Evolutionary conservation across 2,113 vertebrate species (phyloP), one percentile per base, ranked within the genome.

Genomic region (Reinhardtius hippoglossoides): DNA sequence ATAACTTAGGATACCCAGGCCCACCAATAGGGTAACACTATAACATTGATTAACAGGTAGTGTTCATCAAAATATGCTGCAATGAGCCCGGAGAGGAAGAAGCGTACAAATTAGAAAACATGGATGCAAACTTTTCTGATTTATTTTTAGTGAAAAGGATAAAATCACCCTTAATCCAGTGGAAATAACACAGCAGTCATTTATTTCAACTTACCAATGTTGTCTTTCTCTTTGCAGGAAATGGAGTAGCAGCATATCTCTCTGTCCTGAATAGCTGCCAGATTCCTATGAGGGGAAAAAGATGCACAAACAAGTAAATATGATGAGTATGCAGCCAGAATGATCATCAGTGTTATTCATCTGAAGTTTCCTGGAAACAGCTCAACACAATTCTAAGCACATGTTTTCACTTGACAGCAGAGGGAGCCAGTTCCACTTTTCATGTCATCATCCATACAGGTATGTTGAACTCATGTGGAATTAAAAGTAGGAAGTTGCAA

Each of bases 191-290:
- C 44, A 46, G 15, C 44, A 16, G 10, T 46, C 20, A 35, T 27
- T 60, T 6, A 42, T 2, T 26, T 16, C 16, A 80, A 71, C 94
- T 95, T 92, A 94, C 94, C 94, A 40, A 95, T 95, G 87, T 96
- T 96, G 94, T 97, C 95, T 91, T 96, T 96, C 91, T 95, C 93
- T 94, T 95, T 95, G 88, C 94, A 96, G 52, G 95, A 97, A 94
- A 96, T 94, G 13, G 94, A 97, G 89, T 96, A 96, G 89, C 93
- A 96, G 90, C 93, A 95, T 69, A 96, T 96, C 91, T 96, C 92
- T 89, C 94, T 92, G 92, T 97, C 95, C 89, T 95, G 94, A 92
- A 95, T 95, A 71, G 95, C 95, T 77, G 95, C 91, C 81, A 96
- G 89, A 76, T 96, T 96, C 94, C 95, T 96, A 70, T 9, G 80